Conservation (phyloP, 2,797 vertebrate genomes). For the Pseudochromis fuscus region DNA sequence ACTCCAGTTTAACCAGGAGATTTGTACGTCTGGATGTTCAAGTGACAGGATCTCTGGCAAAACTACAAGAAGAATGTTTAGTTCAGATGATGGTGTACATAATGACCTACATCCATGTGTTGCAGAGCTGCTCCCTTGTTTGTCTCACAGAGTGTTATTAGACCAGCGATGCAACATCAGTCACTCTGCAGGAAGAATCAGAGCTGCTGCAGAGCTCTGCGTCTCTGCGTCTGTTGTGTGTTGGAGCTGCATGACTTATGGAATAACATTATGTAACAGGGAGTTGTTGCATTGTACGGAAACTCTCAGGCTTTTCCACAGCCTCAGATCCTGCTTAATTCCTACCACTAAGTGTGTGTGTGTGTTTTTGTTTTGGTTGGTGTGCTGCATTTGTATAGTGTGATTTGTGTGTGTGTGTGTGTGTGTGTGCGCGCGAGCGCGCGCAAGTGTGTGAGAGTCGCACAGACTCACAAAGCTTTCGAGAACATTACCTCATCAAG, state of each 20-base stretch:
- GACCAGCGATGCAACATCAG: slow-evolving; percentile 17
- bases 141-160: slow-evolving; percentile 6
- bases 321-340: slow-evolving; percentile 15
- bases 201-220: slow-evolving; percentile 35
- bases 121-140: not conserved
- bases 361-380: not conserved
- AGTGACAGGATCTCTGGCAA: too few species aligned
- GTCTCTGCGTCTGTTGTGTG: not conserved
- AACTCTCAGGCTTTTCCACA: slow-evolving; percentile 4
- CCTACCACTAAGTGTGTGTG: slow-evolving; percentile 21
- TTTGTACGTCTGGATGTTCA: not conserved
- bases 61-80: not conserved
- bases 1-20: not conserved
- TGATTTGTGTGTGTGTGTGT: slow-evolving; percentile 17
- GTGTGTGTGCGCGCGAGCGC: not conserved
- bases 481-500: slow-evolving; percentile 81
- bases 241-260: slow-evolving; percentile 35
- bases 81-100: not conserved
- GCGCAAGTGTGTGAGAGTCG: not conserved
- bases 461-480: slow-evolving; percentile 59
- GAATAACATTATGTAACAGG: slow-evolving; percentile 53
- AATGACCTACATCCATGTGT: not conserved
- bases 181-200: slow-evolving; percentile 29
- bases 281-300: slow-evolving; percentile 29
- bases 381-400: not conserved